Evolutionary conservation across 2,113 vertebrate genomes (phyloP).

Genomic region (Salvator merianae): DNA sequence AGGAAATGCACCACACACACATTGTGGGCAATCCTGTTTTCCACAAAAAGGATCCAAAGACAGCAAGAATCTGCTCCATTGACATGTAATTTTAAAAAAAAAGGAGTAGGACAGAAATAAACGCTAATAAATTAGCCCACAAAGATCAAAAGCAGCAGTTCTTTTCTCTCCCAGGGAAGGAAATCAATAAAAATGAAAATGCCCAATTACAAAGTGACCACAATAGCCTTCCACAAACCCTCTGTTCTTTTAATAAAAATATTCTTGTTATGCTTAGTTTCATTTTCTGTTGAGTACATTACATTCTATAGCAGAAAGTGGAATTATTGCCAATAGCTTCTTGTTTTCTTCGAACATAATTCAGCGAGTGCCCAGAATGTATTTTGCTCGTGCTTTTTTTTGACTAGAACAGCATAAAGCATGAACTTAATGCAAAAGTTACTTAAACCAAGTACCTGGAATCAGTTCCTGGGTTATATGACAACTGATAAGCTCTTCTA

Average conservation of each 20-base stretch:
- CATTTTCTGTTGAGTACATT: slow-evolving; percentile 21
- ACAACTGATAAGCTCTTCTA: slow-evolving; percentile 71
- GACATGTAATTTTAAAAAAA: slow-evolving; percentile 9
- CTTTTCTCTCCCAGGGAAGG: neutral
- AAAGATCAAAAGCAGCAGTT: slow-evolving; percentile 16
- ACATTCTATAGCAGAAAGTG: slow-evolving; percentile 48
- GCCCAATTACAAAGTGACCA: neutral
- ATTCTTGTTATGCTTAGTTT: neutral
- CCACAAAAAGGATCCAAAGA: neutral
- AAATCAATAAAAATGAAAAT: slow-evolving; percentile 29
- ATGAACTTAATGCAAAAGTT: slow-evolving; percentile 58
- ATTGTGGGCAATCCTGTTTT: neutral
- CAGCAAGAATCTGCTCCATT: neutral
- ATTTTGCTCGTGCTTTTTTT: slow-evolving; percentile 54
- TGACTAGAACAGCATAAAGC: slow-evolving; percentile 56
- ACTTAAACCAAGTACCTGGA: slow-evolving; percentile 66
- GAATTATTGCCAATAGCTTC: slow-evolving; percentile 47
- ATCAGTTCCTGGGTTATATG: slow-evolving; percentile 66
- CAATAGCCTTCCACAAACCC: neutral
- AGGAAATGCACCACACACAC: neutral
- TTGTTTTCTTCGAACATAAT: slow-evolving; percentile 49
- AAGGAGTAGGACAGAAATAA: slow-evolving; percentile 10
- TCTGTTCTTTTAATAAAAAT: neutral
- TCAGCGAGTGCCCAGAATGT: slow-evolving; percentile 39
- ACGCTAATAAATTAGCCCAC: slow-evolving; percentile 9